Conservation (phyloP, 2,113 vertebrate species). For the Odontesthes bonariensis region DNA sequence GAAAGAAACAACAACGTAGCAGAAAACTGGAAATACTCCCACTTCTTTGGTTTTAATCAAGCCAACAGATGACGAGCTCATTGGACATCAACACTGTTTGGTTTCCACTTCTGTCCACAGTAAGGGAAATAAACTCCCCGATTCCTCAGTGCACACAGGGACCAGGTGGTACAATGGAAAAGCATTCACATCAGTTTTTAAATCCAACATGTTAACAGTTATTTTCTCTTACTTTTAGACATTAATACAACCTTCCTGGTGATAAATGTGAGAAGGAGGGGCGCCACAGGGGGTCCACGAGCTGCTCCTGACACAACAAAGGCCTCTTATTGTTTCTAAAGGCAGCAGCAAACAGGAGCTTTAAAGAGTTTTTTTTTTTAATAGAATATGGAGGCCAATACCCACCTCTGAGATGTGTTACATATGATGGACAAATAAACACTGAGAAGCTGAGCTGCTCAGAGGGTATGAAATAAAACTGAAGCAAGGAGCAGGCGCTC, state of each 20-base stretch:
- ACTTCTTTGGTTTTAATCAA: not conserved
- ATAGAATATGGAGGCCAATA: not conserved
- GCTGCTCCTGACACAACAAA: not conserved
- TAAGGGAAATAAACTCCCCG: not conserved
- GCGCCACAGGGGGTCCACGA: conserved; percentile 6
- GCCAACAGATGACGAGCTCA: not conserved
- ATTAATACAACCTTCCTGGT: too few species aligned
- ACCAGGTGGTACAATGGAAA: not conserved
- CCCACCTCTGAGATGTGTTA: not conserved
- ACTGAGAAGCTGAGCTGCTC: too few species aligned
- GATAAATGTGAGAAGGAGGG: not conserved
- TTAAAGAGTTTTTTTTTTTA: not conserved
- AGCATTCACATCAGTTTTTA: not conserved
- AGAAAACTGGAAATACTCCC: too few species aligned
- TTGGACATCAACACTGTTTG: not conserved
- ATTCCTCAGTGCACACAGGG: not conserved
- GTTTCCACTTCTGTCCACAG: not conserved
- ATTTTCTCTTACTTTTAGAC: too few species aligned
- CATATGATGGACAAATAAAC: conserved; percentile 2
- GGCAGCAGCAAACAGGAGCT: conserved; percentile 6
- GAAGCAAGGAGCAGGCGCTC: too few species aligned
- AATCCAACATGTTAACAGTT: too few species aligned
- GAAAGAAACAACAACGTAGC: too few species aligned
- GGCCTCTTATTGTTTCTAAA: conserved; percentile 13
- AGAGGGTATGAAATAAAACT: too few species aligned